These are phyloP conservation scores for Rhabdophis nuchalis DNA, from an alignment of 2,797 vertebrate genomes.

Conservation along the genomic window DNA sequence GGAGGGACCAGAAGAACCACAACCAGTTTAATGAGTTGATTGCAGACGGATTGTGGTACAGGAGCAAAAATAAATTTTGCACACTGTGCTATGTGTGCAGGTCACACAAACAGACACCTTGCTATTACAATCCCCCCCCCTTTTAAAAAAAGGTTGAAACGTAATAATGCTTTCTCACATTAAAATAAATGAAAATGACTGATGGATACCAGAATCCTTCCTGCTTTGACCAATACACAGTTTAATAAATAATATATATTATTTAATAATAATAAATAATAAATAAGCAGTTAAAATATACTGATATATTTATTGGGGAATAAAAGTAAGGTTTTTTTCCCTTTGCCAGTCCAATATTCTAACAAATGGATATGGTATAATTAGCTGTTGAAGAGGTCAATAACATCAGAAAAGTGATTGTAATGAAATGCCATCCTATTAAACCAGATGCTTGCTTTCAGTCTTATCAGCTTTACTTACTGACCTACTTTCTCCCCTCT, in stretches of 20 bases:
- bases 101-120: neutral
- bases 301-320: neutral
- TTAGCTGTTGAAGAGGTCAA: neutral
- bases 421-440: neutral
- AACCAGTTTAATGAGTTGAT: neutral
- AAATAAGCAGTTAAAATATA: neutral
- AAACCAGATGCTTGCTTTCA: neutral
- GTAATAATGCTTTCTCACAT: neutral
- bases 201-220: neutral
- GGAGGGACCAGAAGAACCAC: neutral
- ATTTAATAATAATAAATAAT: too few relatives aligned
- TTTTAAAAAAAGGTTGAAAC: neutral
- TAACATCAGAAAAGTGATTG: neutral
- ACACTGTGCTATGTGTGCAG: neutral
- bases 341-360: neutral
- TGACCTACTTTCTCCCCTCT: neutral
- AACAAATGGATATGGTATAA: neutral
- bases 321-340: neutral
- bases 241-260: too few relatives aligned
- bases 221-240: neutral
- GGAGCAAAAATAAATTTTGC: neutral
- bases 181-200: neutral
- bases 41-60: neutral
- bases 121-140: neutral
- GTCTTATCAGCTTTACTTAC: neutral